Percentiles rank a stretch among this genome's conserved stretches.
These are phyloP conservation scores for Synanceia verrucosa DNA, from an alignment of 2,797 vertebrate genomes.

Conservation along the genomic window DNA sequence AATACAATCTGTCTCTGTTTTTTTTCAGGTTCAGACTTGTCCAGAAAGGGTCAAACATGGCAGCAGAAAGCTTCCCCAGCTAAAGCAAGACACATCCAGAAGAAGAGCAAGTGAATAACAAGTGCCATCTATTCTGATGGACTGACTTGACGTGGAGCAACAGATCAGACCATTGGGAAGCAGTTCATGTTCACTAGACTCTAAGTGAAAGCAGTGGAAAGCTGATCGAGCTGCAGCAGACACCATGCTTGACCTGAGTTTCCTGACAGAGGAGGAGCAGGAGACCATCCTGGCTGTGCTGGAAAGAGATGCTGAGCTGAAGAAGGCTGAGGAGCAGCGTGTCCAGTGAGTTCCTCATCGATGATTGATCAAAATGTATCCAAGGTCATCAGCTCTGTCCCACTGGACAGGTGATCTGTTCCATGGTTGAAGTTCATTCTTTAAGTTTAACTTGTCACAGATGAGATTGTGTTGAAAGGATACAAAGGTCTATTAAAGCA, in stretches of 20 bases:
- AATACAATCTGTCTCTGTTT: neutral
- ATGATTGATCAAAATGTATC: too few species aligned
- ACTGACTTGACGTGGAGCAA: neutral
- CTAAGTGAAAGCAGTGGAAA: neutral
- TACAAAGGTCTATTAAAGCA: neutral
- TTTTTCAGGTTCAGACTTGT: constrained; percentile 15
- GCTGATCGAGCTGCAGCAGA: neutral
- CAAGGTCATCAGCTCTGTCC: too few species aligned
- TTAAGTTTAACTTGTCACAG: neutral
- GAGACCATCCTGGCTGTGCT: constrained; percentile 89
- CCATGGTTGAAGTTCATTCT: neutral
- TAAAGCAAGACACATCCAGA: neutral
- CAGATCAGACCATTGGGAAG: neutral
- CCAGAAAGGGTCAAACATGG: neutral
- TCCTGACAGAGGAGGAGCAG: constrained; percentile 92
- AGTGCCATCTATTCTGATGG: neutral
- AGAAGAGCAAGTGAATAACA: neutral
- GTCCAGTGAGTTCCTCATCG: constrained; percentile 87
- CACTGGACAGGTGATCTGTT: too few species aligned
- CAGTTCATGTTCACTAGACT: neutral
- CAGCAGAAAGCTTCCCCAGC: neutral
- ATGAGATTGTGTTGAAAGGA: neutral
- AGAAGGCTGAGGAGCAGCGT: constrained; percentile 88
- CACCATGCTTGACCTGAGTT: constrained; percentile 94
- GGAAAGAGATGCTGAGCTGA: constrained; percentile 89